A percentile compares a stretch with the other conserved stretches of the same genome.
Evolutionary conservation across 2,797 vertebrate genomes (phyloP).

Genomic region (Tympanoctomys barrerae): DNA sequence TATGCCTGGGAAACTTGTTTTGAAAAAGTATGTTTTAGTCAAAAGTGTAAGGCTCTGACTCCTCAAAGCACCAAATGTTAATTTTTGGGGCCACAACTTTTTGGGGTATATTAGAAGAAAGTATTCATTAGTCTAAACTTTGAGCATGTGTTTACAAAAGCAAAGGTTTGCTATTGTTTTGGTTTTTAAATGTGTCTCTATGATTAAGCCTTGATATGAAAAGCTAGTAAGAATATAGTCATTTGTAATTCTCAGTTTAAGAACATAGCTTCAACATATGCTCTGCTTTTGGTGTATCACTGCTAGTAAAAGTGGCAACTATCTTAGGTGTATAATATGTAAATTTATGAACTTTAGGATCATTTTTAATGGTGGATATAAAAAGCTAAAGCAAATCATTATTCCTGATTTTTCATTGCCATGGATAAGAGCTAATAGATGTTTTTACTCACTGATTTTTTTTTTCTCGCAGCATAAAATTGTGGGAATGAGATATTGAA

Average conservation of each 20-base stretch:
- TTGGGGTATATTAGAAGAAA: conserved; percentile 13
- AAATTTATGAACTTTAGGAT: not conserved
- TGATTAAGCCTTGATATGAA: conserved; percentile 35
- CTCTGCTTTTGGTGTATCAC: not conserved
- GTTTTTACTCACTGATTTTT: not conserved
- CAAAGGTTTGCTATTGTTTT: conserved; percentile 12
- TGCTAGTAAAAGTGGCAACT: not conserved
- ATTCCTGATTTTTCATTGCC: not conserved
- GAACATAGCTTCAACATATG: not conserved
- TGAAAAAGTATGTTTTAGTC: not conserved
- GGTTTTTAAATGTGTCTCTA: not conserved
- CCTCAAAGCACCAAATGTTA: conserved; percentile 13
- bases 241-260: conserved; percentile 53
- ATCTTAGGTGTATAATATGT: not conserved
- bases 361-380: not conserved
- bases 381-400: not conserved
- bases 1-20: not conserved
- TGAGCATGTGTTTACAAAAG: not conserved
- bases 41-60: conserved; percentile 49
- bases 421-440: not conserved
- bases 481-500: not conserved
- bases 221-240: not conserved
- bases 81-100: not conserved
- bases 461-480: not conserved
- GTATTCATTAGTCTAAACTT: not conserved